Conservation (phyloP, 2,888 invertebrate genomes). For the Euphydryas editha region DNA sequence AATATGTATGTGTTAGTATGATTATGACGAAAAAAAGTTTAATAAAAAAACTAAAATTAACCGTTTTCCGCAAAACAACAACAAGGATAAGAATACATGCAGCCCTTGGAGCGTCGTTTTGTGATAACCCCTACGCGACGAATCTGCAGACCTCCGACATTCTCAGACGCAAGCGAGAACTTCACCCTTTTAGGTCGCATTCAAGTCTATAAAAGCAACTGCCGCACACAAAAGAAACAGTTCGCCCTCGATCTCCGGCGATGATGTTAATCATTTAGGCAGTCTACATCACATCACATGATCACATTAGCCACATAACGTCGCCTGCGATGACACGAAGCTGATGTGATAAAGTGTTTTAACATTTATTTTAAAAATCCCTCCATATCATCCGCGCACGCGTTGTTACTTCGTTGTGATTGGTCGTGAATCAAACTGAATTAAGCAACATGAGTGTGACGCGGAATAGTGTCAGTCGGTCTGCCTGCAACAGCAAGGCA, state of each 20-base stretch:
- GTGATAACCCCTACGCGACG: conserved; percentile 68
- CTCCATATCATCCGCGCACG: conserved; percentile 70
- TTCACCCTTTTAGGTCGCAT: conserved; percentile 71
- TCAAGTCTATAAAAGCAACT: conserved; percentile 78
- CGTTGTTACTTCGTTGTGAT: conserved; percentile 68
- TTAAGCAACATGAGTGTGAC: conserved; percentile 68
- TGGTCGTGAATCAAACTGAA: conserved; percentile 65
- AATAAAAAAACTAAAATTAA: too few species aligned
- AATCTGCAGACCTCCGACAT: conserved; percentile 62
- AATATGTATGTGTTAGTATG: too few species aligned
- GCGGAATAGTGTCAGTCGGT: conserved; percentile 63
- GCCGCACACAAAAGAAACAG: conserved; percentile 72
- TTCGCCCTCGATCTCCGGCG: conserved; percentile 71
- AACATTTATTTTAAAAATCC: conserved; percentile 59
- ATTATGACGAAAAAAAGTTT: too few species aligned
- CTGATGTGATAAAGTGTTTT: conserved; percentile 51
- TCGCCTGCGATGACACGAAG: conserved; percentile 62
- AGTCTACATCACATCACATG: conserved; percentile 51
- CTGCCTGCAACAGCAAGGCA: conserved; percentile 84
- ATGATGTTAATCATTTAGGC: conserved; percentile 68
- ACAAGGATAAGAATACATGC: conserved; percentile 55
- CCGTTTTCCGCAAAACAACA: conserved; percentile 45
- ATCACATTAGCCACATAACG: conserved; percentile 44
- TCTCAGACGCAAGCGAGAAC: conserved; percentile 61
- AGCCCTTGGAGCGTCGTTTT: conserved; percentile 59